Percentiles rank a stretch among this genome's conserved stretches.
phyloP scores from a whole-genome alignment of 2,888 invertebrate genomes.

The Parapristionchus giblindavisi region DNA sequence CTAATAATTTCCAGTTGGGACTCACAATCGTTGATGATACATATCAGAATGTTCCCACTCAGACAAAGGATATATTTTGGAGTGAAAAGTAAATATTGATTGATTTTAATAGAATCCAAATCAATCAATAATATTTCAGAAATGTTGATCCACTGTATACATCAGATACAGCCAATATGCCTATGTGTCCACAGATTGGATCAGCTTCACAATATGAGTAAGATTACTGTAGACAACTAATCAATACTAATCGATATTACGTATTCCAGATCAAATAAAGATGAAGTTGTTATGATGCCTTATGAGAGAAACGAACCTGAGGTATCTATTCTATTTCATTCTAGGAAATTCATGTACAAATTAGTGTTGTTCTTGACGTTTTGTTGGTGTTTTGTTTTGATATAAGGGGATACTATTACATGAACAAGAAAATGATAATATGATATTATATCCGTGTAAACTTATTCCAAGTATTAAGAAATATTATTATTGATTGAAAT shows the following conservation, averaged over 20 bases:
- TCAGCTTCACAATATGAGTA: conserved; percentile 53
- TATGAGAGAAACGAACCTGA: conserved; percentile 30
- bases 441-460: not conserved
- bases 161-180: conserved; percentile 51
- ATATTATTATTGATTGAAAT: too few relatives aligned
- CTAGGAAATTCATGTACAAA: too few relatives aligned
- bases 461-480: not conserved
- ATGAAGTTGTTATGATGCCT: conserved; percentile 22
- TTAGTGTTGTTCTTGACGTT: too few relatives aligned
- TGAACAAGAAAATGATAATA: too few relatives aligned
- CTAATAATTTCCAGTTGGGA: conserved; percentile 44
- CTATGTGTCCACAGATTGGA: conserved; percentile 55
- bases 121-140: not conserved
- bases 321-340: too few relatives aligned
- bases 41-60: conserved; percentile 50
- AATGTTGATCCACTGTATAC: conserved; percentile 52
- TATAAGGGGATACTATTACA: too few relatives aligned
- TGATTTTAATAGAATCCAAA: not conserved
- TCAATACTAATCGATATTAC: not conserved
- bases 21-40: conserved; percentile 54
- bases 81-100: conserved; percentile 34
- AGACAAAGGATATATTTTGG: conserved; percentile 55
- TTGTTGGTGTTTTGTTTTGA: too few relatives aligned
- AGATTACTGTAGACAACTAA: conserved; percentile 20
- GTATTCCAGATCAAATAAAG: not conserved